Percentiles rank a stretch among this genome's conserved stretches.
Evolutionary conservation across 1,140 invertebrate species (phyloP).

Genomic region (Rhysida immarginata): DNA sequence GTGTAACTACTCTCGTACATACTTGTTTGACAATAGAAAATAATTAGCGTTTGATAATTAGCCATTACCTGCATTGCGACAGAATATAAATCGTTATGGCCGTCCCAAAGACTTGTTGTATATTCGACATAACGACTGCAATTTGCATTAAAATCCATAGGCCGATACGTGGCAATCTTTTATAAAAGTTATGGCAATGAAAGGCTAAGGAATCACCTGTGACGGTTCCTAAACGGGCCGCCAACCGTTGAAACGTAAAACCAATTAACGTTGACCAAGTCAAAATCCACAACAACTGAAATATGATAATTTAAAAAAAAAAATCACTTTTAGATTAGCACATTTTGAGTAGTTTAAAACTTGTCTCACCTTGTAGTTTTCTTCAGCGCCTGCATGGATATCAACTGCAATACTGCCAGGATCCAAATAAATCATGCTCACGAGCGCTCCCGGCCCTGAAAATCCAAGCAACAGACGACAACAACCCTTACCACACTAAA

Average conservation of each 20-base stretch:
- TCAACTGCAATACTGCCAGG: slow-evolving; percentile 89
- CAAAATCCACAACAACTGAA: background rate
- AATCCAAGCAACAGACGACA: too few relatives aligned
- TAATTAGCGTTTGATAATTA: too few relatives aligned
- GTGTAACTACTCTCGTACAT: too few relatives aligned
- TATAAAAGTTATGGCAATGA: background rate
- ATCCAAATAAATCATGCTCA: slow-evolving; percentile 87
- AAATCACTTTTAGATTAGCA: too few relatives aligned
- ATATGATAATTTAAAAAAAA: too few relatives aligned
- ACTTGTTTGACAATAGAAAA: too few relatives aligned
- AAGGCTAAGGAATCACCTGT: background rate
- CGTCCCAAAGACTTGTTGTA: background rate
- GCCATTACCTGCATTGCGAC: background rate
- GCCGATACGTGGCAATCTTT: background rate
- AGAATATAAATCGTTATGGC: background rate
- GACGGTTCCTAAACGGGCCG: background rate
- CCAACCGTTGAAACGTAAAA: background rate
- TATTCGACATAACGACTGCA: background rate
- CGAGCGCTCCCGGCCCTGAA: slow-evolving; percentile 79
- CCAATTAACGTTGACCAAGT: background rate
- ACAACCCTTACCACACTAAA: too few relatives aligned
- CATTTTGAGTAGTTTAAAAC: too few relatives aligned
- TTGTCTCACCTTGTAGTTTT: slow-evolving; percentile 66
- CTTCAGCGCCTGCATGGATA: slow-evolving; percentile 65
- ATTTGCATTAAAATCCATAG: background rate